Base-by-base conservation (phyloP, 2,888 invertebrate genomes). In the Caenorhabditis japonica region DNA sequence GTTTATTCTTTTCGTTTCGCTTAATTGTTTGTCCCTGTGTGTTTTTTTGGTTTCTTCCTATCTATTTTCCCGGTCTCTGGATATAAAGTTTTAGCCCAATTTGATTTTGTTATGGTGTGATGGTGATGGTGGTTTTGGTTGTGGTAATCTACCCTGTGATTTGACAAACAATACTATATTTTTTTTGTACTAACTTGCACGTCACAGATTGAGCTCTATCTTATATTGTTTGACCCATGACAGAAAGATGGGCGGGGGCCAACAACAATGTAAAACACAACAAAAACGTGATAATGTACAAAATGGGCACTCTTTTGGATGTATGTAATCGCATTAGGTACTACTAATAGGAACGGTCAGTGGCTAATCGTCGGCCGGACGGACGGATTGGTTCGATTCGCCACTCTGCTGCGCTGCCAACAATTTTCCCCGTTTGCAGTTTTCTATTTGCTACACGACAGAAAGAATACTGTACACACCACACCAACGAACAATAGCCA, bases 81-180 rank as follows among this genome's bases (percentile, higher is more conserved):
- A 59, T 59, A 68, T 58, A 53, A 68, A 58, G 58, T 68, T 59
- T 59, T 68, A 59, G 53, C 52, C 39, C 39, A n/a, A 8, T 39
- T 39, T 15, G 39, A 7, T 39, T 30, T 44, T 46, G 43, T 23
- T 41, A 34, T 17, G 5, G 30, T 49, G 25, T 21, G 15, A 30
- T 34, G 7, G 19, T 55, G 27, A 55, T 49, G 36, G 58, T 56
- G 56, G 66, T 66, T 56, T 44, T 27, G 34, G 47, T 23, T 19
- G 19, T 17, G 25, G 30, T 49, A 21, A n/a, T n/a, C n/a, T n/a
- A n/a, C n/a, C n/a, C n/a, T n/a, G n/a, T n/a, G n/a, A n/a, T n/a
- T n/a, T n/a, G n/a, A n/a, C n/a, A n/a, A n/a, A n/a, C n/a, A n/a
- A n/a, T n/a, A n/a, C n/a, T n/a, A n/a, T n/a, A n/a, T n/a, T 30